A percentile compares a stretch with the other conserved stretches of the same genome.
phyloP scores from a whole-genome alignment of 2,797 vertebrate species.

The Todus mexicanus region DNA sequence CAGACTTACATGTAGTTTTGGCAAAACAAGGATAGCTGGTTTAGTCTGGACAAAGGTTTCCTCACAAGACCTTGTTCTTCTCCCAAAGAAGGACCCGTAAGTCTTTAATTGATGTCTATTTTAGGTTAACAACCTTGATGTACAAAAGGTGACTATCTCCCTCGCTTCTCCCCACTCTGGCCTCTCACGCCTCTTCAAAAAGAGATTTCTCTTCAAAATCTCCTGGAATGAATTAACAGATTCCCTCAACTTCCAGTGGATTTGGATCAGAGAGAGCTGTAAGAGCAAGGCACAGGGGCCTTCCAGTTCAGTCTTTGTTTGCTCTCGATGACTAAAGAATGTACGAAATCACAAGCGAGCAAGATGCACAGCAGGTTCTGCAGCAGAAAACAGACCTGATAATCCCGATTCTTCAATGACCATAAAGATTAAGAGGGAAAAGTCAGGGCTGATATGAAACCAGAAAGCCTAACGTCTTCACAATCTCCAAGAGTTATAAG shows the following conservation, averaged over 20 bases:
- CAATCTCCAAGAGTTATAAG: background rate
- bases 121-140: background rate
- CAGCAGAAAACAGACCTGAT: background rate
- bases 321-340: background rate
- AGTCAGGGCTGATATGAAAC: background rate
- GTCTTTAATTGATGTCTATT: background rate
- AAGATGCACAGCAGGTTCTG: background rate
- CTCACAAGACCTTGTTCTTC: background rate
- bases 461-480: background rate
- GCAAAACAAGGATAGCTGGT: background rate
- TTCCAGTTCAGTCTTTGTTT: background rate
- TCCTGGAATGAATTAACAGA: background rate
- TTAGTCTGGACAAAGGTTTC: background rate
- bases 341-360: background rate
- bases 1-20: background rate
- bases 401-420: background rate
- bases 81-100: background rate
- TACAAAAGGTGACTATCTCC: background rate
- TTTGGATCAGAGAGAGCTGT: background rate
- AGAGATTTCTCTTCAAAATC: background rate
- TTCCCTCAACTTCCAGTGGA: background rate
- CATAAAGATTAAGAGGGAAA: background rate
- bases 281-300: background rate
- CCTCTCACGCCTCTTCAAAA: background rate
- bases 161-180: background rate